Evolutionary conservation across 2,113 vertebrate species (phyloP).

Genomic region (Caretta caretta): DNA sequence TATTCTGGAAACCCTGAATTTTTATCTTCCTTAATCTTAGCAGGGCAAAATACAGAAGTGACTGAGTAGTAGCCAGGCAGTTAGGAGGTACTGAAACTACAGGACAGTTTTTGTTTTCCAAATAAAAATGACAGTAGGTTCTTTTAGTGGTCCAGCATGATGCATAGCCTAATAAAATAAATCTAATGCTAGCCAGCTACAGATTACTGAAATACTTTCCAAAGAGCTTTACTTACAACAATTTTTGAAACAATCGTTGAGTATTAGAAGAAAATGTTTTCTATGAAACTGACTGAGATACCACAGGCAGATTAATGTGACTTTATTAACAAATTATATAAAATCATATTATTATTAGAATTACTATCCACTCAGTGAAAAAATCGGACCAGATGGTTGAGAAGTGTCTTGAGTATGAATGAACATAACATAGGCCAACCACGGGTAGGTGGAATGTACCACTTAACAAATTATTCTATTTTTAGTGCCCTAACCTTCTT

Average conservation of each 20-base stretch:
- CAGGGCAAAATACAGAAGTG: slow-evolving; percentile 28
- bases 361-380: slow-evolving; percentile 3
- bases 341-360: neutral
- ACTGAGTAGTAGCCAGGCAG: slow-evolving; percentile 31
- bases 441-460: slow-evolving; percentile 41
- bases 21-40: neutral
- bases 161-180: slow-evolving; percentile 60
- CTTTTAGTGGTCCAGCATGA: slow-evolving; percentile 36
- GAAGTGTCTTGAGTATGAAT: slow-evolving; percentile 52
- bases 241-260: neutral
- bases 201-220: slow-evolving; percentile 59
- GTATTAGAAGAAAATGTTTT: neutral
- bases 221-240: slow-evolving; percentile 16
- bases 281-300: neutral
- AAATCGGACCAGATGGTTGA: slow-evolving; percentile 13
- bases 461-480: slow-evolving; percentile 66
- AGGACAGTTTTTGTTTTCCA: slow-evolving; percentile 59
- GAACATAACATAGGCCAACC: slow-evolving; percentile 60
- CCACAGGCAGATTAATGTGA: neutral
- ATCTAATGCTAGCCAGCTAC: slow-evolving; percentile 49
- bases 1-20: neutral
- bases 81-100: slow-evolving; percentile 43
- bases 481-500: slow-evolving; percentile 51
- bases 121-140: slow-evolving; percentile 57
- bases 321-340: slow-evolving; percentile 16